Evolutionary conservation across 2,888 invertebrate species (phyloP), one percentile per base, ranked within the genome.

Genomic region (Cheilosia pagana): DNA sequence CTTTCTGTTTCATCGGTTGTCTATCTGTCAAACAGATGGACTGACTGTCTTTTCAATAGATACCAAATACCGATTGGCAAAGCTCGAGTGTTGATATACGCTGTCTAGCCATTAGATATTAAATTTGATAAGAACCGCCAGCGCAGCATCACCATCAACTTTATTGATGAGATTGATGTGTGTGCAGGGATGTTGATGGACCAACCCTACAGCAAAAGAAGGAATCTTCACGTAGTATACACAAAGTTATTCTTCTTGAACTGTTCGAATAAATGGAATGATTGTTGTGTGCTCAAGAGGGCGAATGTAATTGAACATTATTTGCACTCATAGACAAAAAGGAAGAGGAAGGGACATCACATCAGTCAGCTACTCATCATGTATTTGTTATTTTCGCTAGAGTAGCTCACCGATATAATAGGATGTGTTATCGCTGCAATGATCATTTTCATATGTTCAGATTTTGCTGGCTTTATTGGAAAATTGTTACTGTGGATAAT

Each of bases 401-500:
- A 77, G 55, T 65, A 45, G 41, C 31, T 63, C 59, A 60, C 48
- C 41, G 52, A 65, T 35, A 63, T 53, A 41, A 83, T 35, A 12
- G 35, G 35, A 35, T 12, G 12, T 62, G 57, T 68, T 83, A 74
- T 83, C 82, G 74, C 55, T 23, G 88, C 88, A 88, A 87, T 88
- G 87, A 88, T 89, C 87, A 88, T 89, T 89, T 89, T 90, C 89
- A 90, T 89, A 90, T 91, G 90, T 88, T 89, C 87, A 89, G 89
- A 90, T 89, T 91, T 89, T 88, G 88, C 88, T 89, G 89, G 88
- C 88, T 89, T 91, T 90, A 91, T 91, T 91, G 89, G 90, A 90
- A 91, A 91, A 91, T 90, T 91, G 90, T 88, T 90, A 86, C 88
- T 87, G 19, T 5, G 5, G n/a, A n/a, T n/a, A n/a, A n/a, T n/a